phyloP scores from a whole-genome alignment of 2,888 invertebrate species.

The Bedellia somnulentella region DNA sequence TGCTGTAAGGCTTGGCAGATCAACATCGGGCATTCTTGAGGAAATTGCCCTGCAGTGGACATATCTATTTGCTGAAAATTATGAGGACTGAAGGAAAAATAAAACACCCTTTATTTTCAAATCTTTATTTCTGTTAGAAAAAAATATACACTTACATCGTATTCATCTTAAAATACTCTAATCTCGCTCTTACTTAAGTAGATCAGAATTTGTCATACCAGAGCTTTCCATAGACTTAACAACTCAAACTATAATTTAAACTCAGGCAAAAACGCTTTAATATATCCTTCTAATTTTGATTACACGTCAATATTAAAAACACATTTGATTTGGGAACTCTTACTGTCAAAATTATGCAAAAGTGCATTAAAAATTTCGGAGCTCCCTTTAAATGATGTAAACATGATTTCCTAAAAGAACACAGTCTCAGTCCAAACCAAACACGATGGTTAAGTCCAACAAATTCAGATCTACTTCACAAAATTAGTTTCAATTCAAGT shows the following conservation, averaged over 20 bases:
- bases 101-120: slow-evolving; percentile 6
- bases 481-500: slow-evolving; percentile 1
- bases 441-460: slow-evolving; percentile 9
- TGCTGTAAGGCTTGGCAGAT: too few species aligned
- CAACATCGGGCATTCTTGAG: too few species aligned
- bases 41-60: too few species aligned
- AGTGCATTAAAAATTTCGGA: slow-evolving; percentile 3
- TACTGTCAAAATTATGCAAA: not conserved
- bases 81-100: too few species aligned
- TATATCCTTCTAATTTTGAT: slow-evolving; percentile 2
- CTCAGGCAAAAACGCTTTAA: slow-evolving; percentile 3
- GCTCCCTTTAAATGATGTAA: slow-evolving; percentile 10
- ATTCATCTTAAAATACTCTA: slow-evolving; percentile 32
- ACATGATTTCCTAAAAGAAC: slow-evolving; percentile 6
- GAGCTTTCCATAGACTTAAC: slow-evolving; percentile 11
- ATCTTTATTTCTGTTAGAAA: slow-evolving; percentile 29
- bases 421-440: slow-evolving; percentile 1
- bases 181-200: slow-evolving; percentile 18
- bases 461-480: slow-evolving; percentile 31
- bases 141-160: slow-evolving; percentile 31
- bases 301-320: not conserved
- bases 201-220: slow-evolving; percentile 27
- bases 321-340: not conserved
- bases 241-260: slow-evolving; percentile 11
- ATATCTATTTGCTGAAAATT: too few species aligned